phyloP scores from a whole-genome alignment of 2,888 invertebrate species.

The Corythucha ciliata region DNA sequence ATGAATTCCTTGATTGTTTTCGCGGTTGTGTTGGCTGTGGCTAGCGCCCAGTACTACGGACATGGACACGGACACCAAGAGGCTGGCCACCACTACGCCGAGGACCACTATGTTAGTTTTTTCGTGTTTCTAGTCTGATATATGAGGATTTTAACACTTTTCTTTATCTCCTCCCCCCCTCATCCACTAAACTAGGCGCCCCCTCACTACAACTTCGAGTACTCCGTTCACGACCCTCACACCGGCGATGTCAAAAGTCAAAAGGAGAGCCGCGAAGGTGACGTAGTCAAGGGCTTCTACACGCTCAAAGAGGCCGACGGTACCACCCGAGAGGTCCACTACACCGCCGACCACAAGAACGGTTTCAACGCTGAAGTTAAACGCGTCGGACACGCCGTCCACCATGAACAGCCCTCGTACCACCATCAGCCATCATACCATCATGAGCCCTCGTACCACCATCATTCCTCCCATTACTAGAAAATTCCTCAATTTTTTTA shows the following conservation, averaged over 20 bases:
- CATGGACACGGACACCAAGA: neutral
- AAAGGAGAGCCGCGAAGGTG: constrained; percentile 44
- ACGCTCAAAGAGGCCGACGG: constrained; percentile 38
- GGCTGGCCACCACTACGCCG: constrained; percentile 16
- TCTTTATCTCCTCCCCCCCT: neutral
- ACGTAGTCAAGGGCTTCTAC: constrained; percentile 44
- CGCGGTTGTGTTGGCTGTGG: constrained; percentile 14
- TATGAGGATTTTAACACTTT: neutral
- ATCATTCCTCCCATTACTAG: constrained; percentile 5
- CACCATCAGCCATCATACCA: neutral
- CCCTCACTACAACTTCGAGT: constrained; percentile 44
- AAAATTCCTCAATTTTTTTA: neutral
- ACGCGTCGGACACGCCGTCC: constrained; percentile 31
- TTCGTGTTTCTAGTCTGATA: no score
- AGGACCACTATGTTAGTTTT: no score
- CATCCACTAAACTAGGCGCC: no score
- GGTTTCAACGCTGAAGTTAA: constrained; percentile 37
- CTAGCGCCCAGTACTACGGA: constrained; percentile 22
- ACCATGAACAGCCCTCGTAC: constrained; percentile 21
- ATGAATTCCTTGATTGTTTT: constrained; percentile 22
- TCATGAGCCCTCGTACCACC: constrained; percentile 7
- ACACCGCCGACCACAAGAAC: constrained; percentile 36
- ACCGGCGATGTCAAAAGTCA: constrained; percentile 44
- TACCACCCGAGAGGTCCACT: constrained; percentile 35
- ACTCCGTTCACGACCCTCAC: constrained; percentile 44